Base-by-base conservation (phyloP, 2,888 invertebrate species). In the Plebejus anna region DNA sequence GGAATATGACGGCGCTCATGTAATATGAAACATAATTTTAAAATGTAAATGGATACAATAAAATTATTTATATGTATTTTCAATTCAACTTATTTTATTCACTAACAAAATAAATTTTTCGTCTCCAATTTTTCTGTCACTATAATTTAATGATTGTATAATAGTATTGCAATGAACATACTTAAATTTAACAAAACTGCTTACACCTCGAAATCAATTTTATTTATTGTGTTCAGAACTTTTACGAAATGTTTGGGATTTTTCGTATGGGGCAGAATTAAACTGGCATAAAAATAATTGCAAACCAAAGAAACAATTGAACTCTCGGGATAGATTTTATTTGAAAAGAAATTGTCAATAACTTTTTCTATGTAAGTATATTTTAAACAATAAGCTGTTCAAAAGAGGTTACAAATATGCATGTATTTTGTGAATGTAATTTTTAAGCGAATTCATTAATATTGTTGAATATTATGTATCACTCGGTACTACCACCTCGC, bases 391-490 rank as follows among this genome's bases (percentile, higher is more conserved):
- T n/a, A 28, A 28, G 11, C 61, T 0, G 11, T 61, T 28, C 22
- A 28, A 28, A 28, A 59, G 4, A 55, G 4, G 16, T 59, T 70
- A 70, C 11, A 36, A 13, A 70, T 32, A 70, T 32, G 70, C n/a
- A 16, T 38, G 70, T 32, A 28, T 70, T 70, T 70, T 70, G 13
- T 28, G 71, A 42, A 42, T 71, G 42, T 71, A 42, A 38, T 22
- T 22, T 71, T 2, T 71, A 42, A 22, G n/a, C 9, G 42, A 71
- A 38, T 7, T 71, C 42, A 71, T 38, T 13, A n/a, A 70, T 71
- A 42, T 71, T 71, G 71, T 71, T 71, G 22, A 22, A 42, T 71
- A 47, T 47, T 47, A 11, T 72, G 71, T 72, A 16, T 72, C 28
- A 22, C 72, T 22, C 13, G 13, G 55, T 55, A 55, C 16, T 1